phyloP scores from a whole-genome alignment of 2,797 vertebrate species.

The Falco peregrinus region DNA sequence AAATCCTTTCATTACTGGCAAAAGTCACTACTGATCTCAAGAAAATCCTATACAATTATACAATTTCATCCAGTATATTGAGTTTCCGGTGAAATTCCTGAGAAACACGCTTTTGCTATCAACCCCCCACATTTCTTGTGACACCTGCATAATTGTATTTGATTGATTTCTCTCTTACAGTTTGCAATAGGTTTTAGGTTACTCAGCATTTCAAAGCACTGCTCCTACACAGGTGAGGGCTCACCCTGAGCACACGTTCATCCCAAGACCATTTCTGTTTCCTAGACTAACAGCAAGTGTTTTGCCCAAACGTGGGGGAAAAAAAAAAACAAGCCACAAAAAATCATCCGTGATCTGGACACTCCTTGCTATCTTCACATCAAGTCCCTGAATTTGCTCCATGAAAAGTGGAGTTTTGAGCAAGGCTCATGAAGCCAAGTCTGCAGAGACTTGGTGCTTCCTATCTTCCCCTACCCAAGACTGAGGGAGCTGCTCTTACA shows the following conservation, averaged over 20 bases:
- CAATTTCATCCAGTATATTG: background rate
- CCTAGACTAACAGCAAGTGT: background rate
- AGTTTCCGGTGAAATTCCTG: background rate
- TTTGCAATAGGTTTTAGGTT: background rate
- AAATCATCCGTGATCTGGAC: background rate
- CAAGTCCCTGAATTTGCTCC: background rate
- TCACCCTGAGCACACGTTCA: background rate
- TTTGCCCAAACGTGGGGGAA: background rate
- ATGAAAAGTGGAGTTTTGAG: background rate
- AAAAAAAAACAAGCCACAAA: background rate
- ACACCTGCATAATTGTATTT: background rate
- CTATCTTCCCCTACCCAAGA: background rate
- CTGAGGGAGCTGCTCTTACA: background rate
- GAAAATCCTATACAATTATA: background rate
- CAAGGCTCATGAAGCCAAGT: rapidly evolving
- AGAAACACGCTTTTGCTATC: background rate
- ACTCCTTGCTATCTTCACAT: background rate
- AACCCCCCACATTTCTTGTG: background rate
- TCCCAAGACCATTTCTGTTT: background rate
- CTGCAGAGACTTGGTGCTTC: background rate
- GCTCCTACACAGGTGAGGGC: background rate
- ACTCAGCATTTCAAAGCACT: background rate
- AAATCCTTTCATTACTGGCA: background rate
- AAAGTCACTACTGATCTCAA: background rate
- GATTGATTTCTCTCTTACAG: background rate